Evolutionary conservation across 2,113 vertebrate genomes (phyloP).

Genomic region (Rhadina sibilatrix): DNA sequence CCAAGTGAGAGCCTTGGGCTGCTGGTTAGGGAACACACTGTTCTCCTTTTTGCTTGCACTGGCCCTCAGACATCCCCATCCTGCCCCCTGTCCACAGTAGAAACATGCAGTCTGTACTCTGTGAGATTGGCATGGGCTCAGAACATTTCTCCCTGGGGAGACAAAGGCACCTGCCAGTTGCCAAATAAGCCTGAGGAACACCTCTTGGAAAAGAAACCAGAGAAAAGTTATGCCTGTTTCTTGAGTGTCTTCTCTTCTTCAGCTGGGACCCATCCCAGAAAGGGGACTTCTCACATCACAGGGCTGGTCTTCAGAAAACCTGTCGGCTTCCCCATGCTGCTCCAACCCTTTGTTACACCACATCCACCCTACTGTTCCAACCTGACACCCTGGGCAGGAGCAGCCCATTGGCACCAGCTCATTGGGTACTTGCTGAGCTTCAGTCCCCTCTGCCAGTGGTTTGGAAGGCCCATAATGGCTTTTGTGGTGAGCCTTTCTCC

Average conservation of each 20-base stretch:
- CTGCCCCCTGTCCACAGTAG: not conserved
- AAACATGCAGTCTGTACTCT: not conserved
- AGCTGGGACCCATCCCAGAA: not conserved
- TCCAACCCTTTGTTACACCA: not conserved
- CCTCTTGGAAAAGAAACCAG: not conserved
- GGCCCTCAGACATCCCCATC: not conserved
- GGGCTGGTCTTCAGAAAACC: not conserved
- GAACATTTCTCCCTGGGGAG: not conserved
- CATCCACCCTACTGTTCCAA: not conserved
- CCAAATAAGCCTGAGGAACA: not conserved
- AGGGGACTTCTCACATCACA: not conserved
- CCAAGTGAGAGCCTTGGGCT: not conserved
- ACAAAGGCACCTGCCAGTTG: not conserved
- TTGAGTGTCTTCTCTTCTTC: not conserved
- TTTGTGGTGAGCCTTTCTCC: not conserved
- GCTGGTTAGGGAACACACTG: not conserved
- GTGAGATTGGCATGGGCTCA: not conserved
- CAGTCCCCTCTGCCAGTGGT: not conserved
- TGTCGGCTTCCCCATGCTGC: not conserved
- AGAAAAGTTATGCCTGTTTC: not conserved
- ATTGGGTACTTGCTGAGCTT: rapidly evolving
- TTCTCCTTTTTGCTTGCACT: not conserved
- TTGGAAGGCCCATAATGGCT: rapidly evolving
- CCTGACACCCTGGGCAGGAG: not conserved
- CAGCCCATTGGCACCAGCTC: not conserved